phyloP scores from a whole-genome alignment of 2,888 invertebrate species.

The Nemotelus nigrinus region DNA sequence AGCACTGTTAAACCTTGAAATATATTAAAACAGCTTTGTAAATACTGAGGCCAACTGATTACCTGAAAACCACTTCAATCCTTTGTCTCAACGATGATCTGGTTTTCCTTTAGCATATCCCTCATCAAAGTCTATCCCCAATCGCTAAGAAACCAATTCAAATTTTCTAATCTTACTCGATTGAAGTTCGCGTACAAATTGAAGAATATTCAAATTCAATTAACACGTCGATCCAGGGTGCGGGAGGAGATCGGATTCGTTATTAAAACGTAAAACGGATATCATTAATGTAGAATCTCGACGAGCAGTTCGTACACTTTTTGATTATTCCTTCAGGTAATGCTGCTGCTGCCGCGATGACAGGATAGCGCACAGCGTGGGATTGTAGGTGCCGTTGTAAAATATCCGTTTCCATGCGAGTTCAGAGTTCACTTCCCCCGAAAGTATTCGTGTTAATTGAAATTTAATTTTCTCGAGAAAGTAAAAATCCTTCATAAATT shows the following conservation, averaged over 20 bases:
- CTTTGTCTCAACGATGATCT: too few relatives aligned
- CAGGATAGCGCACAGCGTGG: too few relatives aligned
- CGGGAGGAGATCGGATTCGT: neutral
- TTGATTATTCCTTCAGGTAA: slow-evolving; percentile 27
- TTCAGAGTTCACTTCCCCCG: neutral
- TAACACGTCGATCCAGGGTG: slow-evolving; percentile 28
- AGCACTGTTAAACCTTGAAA: too few relatives aligned
- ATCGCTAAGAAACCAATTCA: slow-evolving; percentile 2
- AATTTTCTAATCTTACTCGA: slow-evolving; percentile 16
- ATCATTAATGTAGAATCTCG: slow-evolving; percentile 24
- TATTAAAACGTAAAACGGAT: slow-evolving; percentile 4
- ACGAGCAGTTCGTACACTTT: neutral
- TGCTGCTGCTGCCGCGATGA: neutral
- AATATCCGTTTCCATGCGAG: too few relatives aligned
- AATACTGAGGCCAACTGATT: too few relatives aligned
- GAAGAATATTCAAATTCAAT: slow-evolving; percentile 43
- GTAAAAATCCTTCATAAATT: slow-evolving; percentile 10
- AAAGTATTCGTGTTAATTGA: slow-evolving; percentile 33
- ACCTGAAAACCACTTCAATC: too few relatives aligned
- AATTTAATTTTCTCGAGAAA: slow-evolving; percentile 25
- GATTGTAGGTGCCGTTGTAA: too few relatives aligned
- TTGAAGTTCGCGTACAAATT: slow-evolving; percentile 29
- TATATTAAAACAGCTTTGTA: too few relatives aligned
- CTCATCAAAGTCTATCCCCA: neutral
- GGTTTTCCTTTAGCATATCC: too few relatives aligned